These are phyloP conservation scores for Hycleus phaleratus DNA, from an alignment of 1,140 invertebrate species.

Conservation along the genomic window DNA sequence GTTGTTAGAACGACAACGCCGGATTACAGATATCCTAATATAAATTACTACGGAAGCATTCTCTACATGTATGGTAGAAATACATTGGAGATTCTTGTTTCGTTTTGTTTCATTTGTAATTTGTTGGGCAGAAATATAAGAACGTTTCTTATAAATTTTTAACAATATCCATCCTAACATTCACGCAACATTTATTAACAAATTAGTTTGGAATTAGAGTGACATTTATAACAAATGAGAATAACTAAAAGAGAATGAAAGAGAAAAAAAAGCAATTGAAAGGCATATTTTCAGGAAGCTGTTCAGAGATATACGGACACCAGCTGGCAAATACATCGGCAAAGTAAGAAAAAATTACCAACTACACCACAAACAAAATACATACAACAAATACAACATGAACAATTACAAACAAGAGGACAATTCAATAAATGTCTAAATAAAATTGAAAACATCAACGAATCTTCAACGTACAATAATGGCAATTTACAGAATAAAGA, in stretches of 20 bases:
- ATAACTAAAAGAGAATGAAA: not conserved
- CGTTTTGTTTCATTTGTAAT: no score
- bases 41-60: no score
- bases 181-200: no score
- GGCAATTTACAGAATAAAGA: conserved; percentile 5
- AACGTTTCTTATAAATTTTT: no score
- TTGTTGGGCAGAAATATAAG: no score
- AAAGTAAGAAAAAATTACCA: conserved; percentile 40
- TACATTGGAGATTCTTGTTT: no score
- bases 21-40: conserved; percentile 11
- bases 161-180: no score
- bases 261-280: not conserved
- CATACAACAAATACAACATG: conserved; percentile 10
- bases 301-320: conserved; percentile 50
- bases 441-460: conserved; percentile 4
- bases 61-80: no score
- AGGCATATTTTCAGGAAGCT: conserved; percentile 42
- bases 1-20: conserved; percentile 9
- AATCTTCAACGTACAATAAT: conserved; percentile 6
- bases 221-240: no score
- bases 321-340: conserved; percentile 52
- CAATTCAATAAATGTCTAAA: conserved; percentile 2
- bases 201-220: no score
- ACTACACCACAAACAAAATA: conserved; percentile 19
- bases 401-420: not conserved